A percentile compares a stretch with the other conserved stretches of the same genome.
Evolutionary conservation across 2,888 invertebrate species (phyloP).

Genomic region (Hyppa rectilinea): DNA sequence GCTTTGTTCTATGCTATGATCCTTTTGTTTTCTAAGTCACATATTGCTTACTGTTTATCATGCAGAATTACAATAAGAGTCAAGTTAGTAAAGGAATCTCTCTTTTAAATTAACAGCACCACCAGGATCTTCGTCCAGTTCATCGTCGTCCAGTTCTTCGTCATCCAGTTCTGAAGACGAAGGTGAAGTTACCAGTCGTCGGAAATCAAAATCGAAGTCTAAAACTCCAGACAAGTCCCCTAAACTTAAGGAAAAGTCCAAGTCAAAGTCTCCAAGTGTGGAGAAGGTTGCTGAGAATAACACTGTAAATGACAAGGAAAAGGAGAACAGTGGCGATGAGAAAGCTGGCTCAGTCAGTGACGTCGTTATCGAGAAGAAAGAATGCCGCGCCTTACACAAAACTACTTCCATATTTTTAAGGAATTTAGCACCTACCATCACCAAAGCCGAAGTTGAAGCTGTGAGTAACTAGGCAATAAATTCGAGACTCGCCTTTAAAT

Average conservation of each 20-base stretch:
- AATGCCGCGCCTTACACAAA: slow-evolving; percentile 95
- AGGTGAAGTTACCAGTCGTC: slow-evolving; percentile 80
- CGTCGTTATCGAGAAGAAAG: slow-evolving; percentile 84
- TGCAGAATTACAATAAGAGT: neutral
- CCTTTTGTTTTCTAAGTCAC: neutral
- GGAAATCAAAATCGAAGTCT: slow-evolving; percentile 86
- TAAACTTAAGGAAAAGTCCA: slow-evolving; percentile 78
- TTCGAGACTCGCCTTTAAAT: neutral
- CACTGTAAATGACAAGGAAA: slow-evolving; percentile 76
- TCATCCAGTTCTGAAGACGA: slow-evolving; percentile 89
- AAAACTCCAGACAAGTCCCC: slow-evolving; percentile 85
- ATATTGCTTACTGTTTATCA: neutral
- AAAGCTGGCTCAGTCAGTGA: slow-evolving; percentile 90
- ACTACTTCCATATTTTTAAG: slow-evolving; percentile 99
- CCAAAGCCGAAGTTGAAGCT: slow-evolving; percentile 98
- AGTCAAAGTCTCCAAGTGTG: slow-evolving; percentile 80
- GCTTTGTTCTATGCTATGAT: neutral
- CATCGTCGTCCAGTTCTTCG: slow-evolving; percentile 88
- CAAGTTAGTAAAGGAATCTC: neutral
- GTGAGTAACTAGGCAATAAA: slow-evolving; percentile 92
- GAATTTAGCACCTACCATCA: slow-evolving; percentile 98
- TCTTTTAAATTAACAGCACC: slow-evolving; percentile 75
- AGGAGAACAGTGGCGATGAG: slow-evolving; percentile 82
- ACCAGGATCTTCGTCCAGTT: slow-evolving; percentile 88
- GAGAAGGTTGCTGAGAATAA: slow-evolving; percentile 76